phyloP scores from a whole-genome alignment of 1,140 invertebrate genomes.

The Plectrocnemia conspersa region DNA sequence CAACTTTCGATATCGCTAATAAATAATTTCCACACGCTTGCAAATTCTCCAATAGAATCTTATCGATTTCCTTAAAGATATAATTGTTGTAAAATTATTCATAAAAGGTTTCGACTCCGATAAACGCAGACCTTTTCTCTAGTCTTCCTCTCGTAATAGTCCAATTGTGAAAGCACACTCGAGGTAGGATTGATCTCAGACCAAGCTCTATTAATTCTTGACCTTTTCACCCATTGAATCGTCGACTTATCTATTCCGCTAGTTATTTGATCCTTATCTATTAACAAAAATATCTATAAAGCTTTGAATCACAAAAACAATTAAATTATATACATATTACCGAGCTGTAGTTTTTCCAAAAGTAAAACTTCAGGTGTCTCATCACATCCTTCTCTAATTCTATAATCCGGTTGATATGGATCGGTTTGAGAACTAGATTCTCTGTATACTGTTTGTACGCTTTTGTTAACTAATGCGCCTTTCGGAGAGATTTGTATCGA shows the following conservation, averaged over 20 bases:
- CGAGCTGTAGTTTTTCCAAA: constrained; percentile 13
- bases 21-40: neutral
- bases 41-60: neutral
- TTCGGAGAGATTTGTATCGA: constrained; percentile 13
- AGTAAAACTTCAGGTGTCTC: constrained; percentile 7
- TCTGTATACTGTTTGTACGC: constrained; percentile 6
- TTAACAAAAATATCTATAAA: neutral
- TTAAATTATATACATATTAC: constrained; percentile 9
- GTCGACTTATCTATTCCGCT: constrained; percentile 10
- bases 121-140: constrained; percentile 5
- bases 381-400: constrained; percentile 13
- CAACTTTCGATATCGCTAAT: neutral
- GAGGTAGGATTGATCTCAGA: constrained; percentile 6
- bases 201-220: constrained; percentile 12
- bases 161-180: constrained; percentile 15
- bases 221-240: constrained; percentile 13
- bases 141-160: constrained; percentile 9
- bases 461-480: constrained; percentile 11
- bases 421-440: constrained; percentile 14
- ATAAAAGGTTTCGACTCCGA: neutral
- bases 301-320: neutral
- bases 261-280: constrained; percentile 7
- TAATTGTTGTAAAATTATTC: neutral
- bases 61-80: constrained; percentile 10
- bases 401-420: constrained; percentile 19